Conservation (phyloP, 2,797 vertebrate species). For the Paedocypris micromegethes region DNA sequence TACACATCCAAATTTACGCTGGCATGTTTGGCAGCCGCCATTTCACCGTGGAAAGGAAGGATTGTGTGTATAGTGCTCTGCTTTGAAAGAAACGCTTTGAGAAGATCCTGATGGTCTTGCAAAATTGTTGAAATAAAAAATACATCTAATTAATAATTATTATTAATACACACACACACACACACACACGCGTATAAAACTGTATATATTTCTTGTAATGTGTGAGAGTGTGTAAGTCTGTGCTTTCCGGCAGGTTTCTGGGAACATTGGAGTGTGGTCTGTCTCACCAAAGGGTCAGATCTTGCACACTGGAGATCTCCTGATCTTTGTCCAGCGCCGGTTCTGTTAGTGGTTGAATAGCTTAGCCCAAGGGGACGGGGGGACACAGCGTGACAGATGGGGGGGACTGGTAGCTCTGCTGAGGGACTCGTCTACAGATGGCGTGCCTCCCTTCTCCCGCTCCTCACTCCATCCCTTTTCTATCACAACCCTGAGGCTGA, state of each 20-base stretch:
- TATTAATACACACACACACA: no score
- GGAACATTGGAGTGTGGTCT: slow-evolving; percentile 25
- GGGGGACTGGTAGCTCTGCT: slow-evolving; percentile 51
- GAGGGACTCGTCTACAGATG: slow-evolving; percentile 54
- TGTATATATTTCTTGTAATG: no score
- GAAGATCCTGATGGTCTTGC: no score
- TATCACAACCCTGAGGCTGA: slow-evolving; percentile 43
- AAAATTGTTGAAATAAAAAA: no score
- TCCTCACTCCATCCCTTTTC: slow-evolving; percentile 44
- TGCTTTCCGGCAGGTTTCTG: background rate
- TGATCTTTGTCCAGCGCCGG: slow-evolving; percentile 42
- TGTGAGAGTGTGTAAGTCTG: background rate
- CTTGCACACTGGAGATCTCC: slow-evolving; percentile 20
- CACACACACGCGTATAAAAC: no score
- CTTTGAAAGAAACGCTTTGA: no score
- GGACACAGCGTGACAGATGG: slow-evolving; percentile 55
- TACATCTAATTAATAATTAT: no score
- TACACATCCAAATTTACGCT: no score
- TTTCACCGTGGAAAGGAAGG: no score
- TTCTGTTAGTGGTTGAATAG: slow-evolving; percentile 47
- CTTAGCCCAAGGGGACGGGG: slow-evolving; percentile 49
- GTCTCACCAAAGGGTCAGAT: slow-evolving; percentile 39
- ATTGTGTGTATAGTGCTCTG: no score
- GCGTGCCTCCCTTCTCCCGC: slow-evolving; percentile 42
- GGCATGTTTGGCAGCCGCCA: no score